Conservation (phyloP, 2,888 invertebrate species). For the Drosophila neutralis region DNA sequence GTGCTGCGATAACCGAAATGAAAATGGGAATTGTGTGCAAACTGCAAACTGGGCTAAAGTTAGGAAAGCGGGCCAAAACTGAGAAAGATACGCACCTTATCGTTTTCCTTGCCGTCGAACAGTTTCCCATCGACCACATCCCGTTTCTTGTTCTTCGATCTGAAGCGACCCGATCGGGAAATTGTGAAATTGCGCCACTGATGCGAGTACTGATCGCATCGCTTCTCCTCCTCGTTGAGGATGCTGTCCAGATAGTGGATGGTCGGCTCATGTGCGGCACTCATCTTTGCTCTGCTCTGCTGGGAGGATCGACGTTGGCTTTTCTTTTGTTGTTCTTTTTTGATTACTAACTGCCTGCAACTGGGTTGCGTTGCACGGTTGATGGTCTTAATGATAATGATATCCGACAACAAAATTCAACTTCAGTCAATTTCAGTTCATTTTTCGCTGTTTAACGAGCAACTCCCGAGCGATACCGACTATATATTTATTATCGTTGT, state of each 20-base stretch:
- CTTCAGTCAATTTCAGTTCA: constrained; percentile 38
- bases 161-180: constrained; percentile 87
- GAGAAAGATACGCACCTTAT: constrained; percentile 56
- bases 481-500: constrained; percentile 23
- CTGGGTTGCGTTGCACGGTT: constrained; percentile 9
- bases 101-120: constrained; percentile 84
- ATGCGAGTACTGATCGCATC: constrained; percentile 82
- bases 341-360: not conserved
- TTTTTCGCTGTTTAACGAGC: constrained; percentile 31
- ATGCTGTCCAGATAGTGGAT: constrained; percentile 84
- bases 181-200: constrained; percentile 86
- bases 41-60: not conserved
- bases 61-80: not conserved
- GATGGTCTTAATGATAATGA: constrained; percentile 7
- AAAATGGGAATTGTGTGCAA: constrained; percentile 15
- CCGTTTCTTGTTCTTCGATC: constrained; percentile 86
- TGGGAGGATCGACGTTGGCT: constrained; percentile 33
- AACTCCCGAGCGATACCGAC: constrained; percentile 20
- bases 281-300: constrained; percentile 60
- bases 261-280: constrained; percentile 76
- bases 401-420: constrained; percentile 17
- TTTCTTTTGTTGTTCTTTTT: not conserved
- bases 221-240: constrained; percentile 83
- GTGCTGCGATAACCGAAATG: constrained; percentile 28
- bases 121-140: constrained; percentile 86